These are phyloP conservation scores for Apostichopus japonicus DNA, from an alignment of 35 echinoderm and acorn worm genomes.

Conservation along the genomic window DNA sequence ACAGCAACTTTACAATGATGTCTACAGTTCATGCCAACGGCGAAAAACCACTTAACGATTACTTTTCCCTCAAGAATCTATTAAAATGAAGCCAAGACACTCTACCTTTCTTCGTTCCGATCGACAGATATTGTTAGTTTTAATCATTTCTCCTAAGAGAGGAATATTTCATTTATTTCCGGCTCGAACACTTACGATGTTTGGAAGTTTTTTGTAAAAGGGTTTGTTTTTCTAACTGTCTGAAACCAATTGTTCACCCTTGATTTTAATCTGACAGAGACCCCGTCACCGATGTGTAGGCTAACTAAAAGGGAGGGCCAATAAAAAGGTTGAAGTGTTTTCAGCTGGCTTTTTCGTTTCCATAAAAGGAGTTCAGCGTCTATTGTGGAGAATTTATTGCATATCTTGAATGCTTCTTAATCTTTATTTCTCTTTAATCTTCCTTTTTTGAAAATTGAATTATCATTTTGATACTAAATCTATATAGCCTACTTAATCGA, in stretches of 20 bases:
- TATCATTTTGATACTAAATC: too few relatives aligned
- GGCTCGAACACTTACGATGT: neutral
- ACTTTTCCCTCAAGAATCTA: neutral
- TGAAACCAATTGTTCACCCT: neutral
- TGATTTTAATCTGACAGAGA: neutral
- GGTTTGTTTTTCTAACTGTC: neutral
- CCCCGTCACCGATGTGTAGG: too few relatives aligned
- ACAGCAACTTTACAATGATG: neutral
- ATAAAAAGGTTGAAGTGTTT: too few relatives aligned
- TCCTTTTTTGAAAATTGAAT: too few relatives aligned
- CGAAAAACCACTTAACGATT: neutral
- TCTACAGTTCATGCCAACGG: neutral
- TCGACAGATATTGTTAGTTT: slow-evolving; percentile 8
- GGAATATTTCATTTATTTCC: neutral
- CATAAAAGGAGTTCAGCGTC: too few relatives aligned
- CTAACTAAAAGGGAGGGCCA: too few relatives aligned
- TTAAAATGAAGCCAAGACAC: neutral
- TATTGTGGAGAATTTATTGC: too few relatives aligned
- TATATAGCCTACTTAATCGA: too few relatives aligned
- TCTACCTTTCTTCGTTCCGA: neutral
- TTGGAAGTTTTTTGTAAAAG: neutral
- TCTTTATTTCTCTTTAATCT: too few relatives aligned
- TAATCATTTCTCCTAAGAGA: neutral
- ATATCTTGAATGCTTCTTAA: too few relatives aligned
- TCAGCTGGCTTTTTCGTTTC: too few relatives aligned